Evolutionary conservation across 1,140 invertebrate species (phyloP), one percentile per base, ranked within the genome.

Genomic region (Lucilia cuprina): DNA sequence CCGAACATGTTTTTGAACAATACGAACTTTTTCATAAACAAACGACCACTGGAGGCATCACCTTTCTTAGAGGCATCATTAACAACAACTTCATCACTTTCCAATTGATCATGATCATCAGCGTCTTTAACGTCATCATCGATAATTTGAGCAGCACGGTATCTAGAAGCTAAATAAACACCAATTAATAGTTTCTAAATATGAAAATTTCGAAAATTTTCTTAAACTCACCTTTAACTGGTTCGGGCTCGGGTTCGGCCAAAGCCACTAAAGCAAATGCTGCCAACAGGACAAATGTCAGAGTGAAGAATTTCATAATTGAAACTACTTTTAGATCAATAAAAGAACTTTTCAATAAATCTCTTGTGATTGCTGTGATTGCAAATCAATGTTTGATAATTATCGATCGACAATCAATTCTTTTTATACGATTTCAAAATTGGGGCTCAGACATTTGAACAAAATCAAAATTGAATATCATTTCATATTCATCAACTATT

Each of bases 341-440:
- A 65, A 84, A 84, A 84, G 80, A 84, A 83, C 84, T 84, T 83
- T 84, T 74, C 70, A 83, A 84, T 49, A 70, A 21, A 21, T 21
- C 49, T 82, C 80, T 17, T 78, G 55, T 88, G 85, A 85, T 86
- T 82, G 84, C 87, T 87, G 85, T 84, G 88, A 88, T 89, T 86
- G 88, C 85, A 86, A 89, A 88, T 88, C 87, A 86, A 88, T 87
- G 87, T 89, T 86, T 89, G 88, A 89, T 89, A 89, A 85, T 86
- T 86, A 86, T 86, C 85, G 84, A 82, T 65, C 17, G 82, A 75
- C 84, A 70, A 83, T 83, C 84, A 70, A 82, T 74, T 86, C 83
- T 84, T 89, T 89, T 89, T 89, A 89, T 89, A 89, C 86, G 70
- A 84, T 83, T 75, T 41, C 50, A 80, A 49, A 21, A 70, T 21